These are phyloP conservation scores for Montipora capitata DNA, from an alignment of 92 coral and sea anemone genomes.

Conservation along the genomic window DNA sequence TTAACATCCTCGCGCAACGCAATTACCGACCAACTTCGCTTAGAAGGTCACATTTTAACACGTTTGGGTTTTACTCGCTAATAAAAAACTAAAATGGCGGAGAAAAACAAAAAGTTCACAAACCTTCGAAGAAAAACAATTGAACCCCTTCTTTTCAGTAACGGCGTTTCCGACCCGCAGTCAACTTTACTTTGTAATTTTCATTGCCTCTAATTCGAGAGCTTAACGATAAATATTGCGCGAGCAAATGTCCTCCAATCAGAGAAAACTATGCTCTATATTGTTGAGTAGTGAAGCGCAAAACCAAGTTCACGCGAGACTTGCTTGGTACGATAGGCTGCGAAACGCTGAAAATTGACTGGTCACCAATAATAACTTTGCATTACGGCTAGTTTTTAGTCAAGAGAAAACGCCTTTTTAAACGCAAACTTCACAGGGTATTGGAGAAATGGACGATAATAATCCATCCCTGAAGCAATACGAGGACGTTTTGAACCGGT, in stretches of 20 bases:
- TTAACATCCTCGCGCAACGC: no score
- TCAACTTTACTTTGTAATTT: not conserved
- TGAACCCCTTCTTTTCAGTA: not conserved
- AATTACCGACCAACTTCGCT: no score
- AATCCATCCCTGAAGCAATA: not conserved
- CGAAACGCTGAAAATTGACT: not conserved
- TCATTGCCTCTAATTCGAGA: no score
- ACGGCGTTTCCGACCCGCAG: not conserved
- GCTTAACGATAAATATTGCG: constrained; percentile 3
- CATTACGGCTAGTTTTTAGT: not conserved
- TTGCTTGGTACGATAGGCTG: not conserved
- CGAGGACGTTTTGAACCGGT: not conserved
- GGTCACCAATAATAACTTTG: not conserved
- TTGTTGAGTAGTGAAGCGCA: not conserved
- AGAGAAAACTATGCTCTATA: not conserved
- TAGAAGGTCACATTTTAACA: not conserved
- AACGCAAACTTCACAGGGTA: not conserved
- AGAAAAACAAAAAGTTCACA: not conserved
- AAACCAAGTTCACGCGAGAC: not conserved
- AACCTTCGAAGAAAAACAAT: not conserved
- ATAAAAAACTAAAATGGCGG: no score
- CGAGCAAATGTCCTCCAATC: not conserved
- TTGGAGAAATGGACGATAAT: not conserved
- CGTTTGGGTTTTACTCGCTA: not conserved
- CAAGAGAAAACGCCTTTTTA: not conserved